Evolutionary conservation across 2,797 vertebrate species (phyloP).

Genomic region (Myotis pilosus): DNA sequence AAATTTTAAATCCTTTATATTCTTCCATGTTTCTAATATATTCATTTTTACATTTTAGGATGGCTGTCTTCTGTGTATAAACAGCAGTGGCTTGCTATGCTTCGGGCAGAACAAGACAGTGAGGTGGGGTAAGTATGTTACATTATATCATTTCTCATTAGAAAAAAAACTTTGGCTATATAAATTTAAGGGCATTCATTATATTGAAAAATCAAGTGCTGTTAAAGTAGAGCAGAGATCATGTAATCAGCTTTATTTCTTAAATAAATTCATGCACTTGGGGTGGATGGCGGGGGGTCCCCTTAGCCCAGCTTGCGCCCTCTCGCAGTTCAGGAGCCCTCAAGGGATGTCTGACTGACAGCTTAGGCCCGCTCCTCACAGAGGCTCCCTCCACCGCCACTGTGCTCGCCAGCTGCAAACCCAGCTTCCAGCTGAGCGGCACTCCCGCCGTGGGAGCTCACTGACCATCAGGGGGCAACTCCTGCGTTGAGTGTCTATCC

Average conservation of each 20-base stretch:
- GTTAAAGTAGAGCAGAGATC: constrained; percentile 17
- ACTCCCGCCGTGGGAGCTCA: too few species aligned
- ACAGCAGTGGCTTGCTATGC: constrained; percentile 98
- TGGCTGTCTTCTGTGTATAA: constrained; percentile 95
- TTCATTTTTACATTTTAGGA: constrained; percentile 84
- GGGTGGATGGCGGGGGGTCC: accelerated
- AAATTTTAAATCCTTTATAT: not conserved
- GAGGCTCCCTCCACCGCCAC: too few species aligned
- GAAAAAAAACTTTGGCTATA: not conserved
- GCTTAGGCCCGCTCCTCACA: too few species aligned
- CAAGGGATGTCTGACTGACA: too few species aligned
- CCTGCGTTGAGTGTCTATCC: too few species aligned
- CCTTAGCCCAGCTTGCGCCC: too few species aligned
- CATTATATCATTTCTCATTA: constrained; percentile 45
- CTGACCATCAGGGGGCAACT: too few species aligned
- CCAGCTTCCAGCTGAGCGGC: too few species aligned
- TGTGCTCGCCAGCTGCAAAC: too few species aligned
- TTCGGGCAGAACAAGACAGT: constrained; percentile 96
- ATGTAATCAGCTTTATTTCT: constrained; percentile 24
- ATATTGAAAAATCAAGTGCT: constrained; percentile 19
- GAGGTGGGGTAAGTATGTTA: constrained; percentile 92
- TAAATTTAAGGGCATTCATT: constrained; percentile 18
- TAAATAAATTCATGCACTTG: not conserved
- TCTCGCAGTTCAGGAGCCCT: too few species aligned
- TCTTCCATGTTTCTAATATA: not conserved